phyloP scores from a whole-genome alignment of 1,140 invertebrate genomes.

The Frieseomelitta varia region DNA sequence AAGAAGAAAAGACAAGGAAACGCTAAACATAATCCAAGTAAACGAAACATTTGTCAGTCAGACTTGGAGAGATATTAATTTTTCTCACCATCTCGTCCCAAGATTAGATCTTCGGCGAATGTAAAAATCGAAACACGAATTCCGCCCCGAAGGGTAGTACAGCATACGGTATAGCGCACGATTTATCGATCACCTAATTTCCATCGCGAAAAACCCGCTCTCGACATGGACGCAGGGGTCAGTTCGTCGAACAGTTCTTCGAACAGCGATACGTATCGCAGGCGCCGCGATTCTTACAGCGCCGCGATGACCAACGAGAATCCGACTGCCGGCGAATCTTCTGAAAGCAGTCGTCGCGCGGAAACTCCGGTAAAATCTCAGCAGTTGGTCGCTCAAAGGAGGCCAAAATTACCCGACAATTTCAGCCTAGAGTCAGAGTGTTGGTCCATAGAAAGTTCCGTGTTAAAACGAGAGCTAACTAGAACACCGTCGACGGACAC shows the following conservation, averaged over 20 bases:
- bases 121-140: not conserved
- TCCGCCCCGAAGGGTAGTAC: not conserved
- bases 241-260: constrained; percentile 10
- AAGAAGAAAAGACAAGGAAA: too few relatives aligned
- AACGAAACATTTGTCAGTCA: not conserved
- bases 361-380: not conserved
- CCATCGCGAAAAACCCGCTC: constrained; percentile 33
- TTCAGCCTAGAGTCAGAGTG: constrained; percentile 59
- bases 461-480: constrained; percentile 35
- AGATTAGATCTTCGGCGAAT: not conserved
- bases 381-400: not conserved
- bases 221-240: constrained; percentile 41
- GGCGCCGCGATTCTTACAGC: constrained; percentile 71
- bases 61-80: not conserved
- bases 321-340: constrained; percentile 45
- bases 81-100: too few relatives aligned
- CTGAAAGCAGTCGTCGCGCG: not conserved
- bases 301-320: constrained; percentile 67
- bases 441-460: constrained; percentile 60
- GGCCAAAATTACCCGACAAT: constrained; percentile 35
- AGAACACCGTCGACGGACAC: constrained; percentile 51
- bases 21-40: not conserved
- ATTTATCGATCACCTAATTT: constrained; percentile 15
- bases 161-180: too few relatives aligned
- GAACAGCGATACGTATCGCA: constrained; percentile 46